Percentiles rank a stretch among this genome's conserved stretches.
These are phyloP conservation scores for Bagarius yarrelli DNA, from an alignment of 2,113 vertebrate species.

Conservation along the genomic window DNA sequence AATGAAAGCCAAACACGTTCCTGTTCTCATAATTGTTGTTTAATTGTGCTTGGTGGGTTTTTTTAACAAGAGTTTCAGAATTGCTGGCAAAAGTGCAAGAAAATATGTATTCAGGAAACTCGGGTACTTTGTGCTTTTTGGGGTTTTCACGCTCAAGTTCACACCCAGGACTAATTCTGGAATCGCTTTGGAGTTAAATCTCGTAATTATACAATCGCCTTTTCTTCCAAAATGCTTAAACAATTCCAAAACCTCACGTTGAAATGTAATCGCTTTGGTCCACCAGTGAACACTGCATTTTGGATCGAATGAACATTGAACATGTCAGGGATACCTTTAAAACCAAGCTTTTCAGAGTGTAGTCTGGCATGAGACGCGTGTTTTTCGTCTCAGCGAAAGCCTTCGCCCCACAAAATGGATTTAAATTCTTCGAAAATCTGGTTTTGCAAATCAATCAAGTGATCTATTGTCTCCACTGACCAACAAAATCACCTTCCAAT, in stretches of 20 bases:
- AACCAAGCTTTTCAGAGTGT: not conserved
- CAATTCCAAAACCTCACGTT: not conserved
- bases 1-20: conserved; percentile 35
- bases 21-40: not conserved
- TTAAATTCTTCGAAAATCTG: not conserved
- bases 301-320: not conserved
- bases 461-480: not conserved
- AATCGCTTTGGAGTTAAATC: not conserved
- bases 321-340: not conserved
- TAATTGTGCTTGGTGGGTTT: not conserved
- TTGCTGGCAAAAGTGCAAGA: not conserved
- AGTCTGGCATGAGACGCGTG: not conserved
- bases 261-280: not conserved
- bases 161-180: not conserved
- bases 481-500: not conserved
- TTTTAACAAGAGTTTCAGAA: not conserved
- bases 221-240: not conserved
- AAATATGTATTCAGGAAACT: no score
- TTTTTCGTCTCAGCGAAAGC: not conserved
- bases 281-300: not conserved
- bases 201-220: not conserved
- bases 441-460: not conserved
- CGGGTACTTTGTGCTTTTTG: not conserved
- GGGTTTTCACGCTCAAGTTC: not conserved
- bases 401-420: not conserved